Evolutionary conservation across 2,113 vertebrate species (phyloP), one percentile per base, ranked within the genome.

Genomic region (Toxostoma redivivum): DNA sequence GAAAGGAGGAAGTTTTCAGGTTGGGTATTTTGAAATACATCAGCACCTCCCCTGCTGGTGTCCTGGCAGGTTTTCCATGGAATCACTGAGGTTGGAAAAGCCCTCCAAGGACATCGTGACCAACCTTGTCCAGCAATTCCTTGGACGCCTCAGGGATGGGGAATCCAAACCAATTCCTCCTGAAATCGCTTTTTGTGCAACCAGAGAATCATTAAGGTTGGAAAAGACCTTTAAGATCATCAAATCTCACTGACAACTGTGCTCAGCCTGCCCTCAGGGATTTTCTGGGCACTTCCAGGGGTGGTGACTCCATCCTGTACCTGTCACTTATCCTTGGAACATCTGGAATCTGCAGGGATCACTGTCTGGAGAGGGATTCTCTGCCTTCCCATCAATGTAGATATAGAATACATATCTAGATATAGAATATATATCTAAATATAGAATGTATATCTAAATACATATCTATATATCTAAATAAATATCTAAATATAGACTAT

Each of bases 201-300:
- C 9, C 45, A 74, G 38, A n/a, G 53, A 11, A 20, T 15, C 16
- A 2, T 7, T 11, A 18, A 30, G 40, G 47, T 1, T 40, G 61
- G 40, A 13, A 22, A 12, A 82, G 40, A 35, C 8, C 54, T 67
- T 19, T 2, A 15, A 8, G 45, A 40, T 2, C 51, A 51, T 3
- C 38, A 4, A 25, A 23, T n/a, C 9, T 28, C 44, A 14, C 0
- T 25, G 38, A 0, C 20, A 67, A 1, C 16, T 3, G 10, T 44
- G 62, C 3, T 9, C 64, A n/a, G 8, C 42, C 44, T 9, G 25
- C 4, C 42, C 42, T 22, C 11, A 4, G 6, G 37, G 3, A 27
- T 37, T 24, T 51, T 2, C 31, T 16, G 51, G 53, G 16, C 77
- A 7, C 15, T 14, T 10, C 15, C 45, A 53, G 60, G 86, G 53